phyloP scores from a whole-genome alignment of 2,888 invertebrate species.

The Bursaphelenchus okinawaensis region DNA sequence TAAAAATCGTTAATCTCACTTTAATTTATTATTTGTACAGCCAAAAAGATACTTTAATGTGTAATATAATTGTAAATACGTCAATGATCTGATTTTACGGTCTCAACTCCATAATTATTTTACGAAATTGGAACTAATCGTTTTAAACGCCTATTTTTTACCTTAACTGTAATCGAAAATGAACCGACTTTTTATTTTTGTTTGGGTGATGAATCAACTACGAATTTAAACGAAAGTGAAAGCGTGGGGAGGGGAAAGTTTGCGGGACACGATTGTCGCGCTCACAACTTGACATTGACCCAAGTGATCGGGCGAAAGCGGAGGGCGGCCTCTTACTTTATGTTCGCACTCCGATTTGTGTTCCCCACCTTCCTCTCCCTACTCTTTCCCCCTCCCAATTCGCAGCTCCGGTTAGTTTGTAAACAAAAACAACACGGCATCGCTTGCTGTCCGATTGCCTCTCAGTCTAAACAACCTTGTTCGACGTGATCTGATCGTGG shows the following conservation, averaged over 20 bases:
- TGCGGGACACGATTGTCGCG: neutral
- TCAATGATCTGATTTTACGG: neutral
- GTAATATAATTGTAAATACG: too few relatives aligned
- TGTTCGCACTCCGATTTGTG: neutral
- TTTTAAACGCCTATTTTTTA: too few relatives aligned
- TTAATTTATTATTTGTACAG: neutral
- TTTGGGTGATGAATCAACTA: neutral
- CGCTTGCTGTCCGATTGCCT: neutral
- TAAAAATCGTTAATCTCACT: neutral
- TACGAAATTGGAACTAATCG: neutral
- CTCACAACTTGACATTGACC: neutral
- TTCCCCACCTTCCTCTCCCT: neutral
- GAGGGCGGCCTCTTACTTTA: neutral
- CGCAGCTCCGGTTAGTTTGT: neutral
- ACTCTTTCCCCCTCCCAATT: neutral
- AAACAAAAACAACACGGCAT: neutral
- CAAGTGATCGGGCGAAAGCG: neutral
- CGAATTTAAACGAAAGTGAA: neutral
- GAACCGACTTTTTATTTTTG: neutral
- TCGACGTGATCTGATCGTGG: neutral
- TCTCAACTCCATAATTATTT: neutral
- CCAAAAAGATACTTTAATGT: too few relatives aligned
- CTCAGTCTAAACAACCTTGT: neutral
- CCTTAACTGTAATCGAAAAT: neutral
- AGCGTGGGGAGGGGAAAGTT: neutral